phyloP scores from a whole-genome alignment of 2,888 invertebrate species.

The Peribatodes rhomboidaria region DNA sequence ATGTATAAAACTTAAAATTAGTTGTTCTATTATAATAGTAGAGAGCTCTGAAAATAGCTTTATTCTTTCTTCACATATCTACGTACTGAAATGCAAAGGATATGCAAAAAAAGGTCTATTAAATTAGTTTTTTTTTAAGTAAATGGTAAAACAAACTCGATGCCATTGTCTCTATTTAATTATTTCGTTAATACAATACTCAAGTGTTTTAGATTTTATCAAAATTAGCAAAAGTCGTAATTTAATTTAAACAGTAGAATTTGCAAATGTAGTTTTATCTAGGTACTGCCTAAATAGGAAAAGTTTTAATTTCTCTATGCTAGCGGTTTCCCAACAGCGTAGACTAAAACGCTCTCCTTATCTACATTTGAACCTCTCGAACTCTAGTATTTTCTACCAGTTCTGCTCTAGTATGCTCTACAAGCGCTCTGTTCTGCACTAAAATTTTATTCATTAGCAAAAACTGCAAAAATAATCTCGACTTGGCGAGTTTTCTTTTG shows the following conservation, averaged over 20 bases:
- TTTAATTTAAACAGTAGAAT: constrained; percentile 32
- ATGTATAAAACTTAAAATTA: no score
- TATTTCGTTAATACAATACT: no score
- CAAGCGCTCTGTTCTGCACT: constrained; percentile 4
- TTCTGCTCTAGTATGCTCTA: constrained; percentile 23
- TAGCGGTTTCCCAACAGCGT: constrained; percentile 26
- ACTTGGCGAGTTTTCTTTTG: constrained; percentile 10
- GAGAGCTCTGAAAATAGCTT: no score
- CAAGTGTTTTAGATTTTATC: no score
- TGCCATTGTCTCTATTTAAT: no score
- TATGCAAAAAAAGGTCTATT: no score
- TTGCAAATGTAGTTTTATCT: constrained; percentile 42
- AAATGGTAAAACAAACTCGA: no score
- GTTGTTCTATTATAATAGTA: no score
- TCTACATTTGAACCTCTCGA: constrained; percentile 24
- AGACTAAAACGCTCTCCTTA: constrained; percentile 19
- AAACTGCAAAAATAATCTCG: constrained; percentile 20
- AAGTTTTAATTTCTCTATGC: constrained; percentile 55
- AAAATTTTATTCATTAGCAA: constrained; percentile 28
- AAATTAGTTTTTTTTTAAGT: no score
- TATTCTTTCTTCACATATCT: no score
- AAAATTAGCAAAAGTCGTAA: no score
- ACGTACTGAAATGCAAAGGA: no score
- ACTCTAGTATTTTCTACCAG: constrained; percentile 12
- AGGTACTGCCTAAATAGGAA: constrained; percentile 47